Conservation (phyloP, 37 sponge, comb jelly and placozoan genomes). For the Bolinopsis microptera region DNA sequence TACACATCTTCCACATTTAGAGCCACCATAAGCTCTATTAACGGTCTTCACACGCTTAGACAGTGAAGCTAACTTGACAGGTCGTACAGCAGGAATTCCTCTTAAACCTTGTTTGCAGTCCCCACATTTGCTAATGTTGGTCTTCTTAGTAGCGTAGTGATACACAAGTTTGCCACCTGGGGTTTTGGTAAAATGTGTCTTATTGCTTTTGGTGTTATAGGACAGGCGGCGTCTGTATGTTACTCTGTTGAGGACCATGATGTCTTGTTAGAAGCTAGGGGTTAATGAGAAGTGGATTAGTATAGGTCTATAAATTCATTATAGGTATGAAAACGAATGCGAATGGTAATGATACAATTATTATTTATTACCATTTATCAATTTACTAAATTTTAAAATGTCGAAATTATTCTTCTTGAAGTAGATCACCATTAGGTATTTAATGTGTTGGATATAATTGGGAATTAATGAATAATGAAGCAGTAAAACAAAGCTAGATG, state of each 20-base stretch:
- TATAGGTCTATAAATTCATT: background rate
- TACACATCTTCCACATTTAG: conserved; percentile 74
- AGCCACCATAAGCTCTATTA: conserved; percentile 85
- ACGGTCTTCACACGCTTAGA: conserved; percentile 86
- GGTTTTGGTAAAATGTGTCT: conserved; percentile 6
- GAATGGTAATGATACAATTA: background rate
- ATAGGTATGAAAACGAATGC: background rate
- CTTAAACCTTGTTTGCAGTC: conserved; percentile 3
- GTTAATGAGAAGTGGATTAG: background rate
- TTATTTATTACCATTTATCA: no score
- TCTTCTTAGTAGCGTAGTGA: conserved; percentile 49
- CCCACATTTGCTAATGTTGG: conserved; percentile 25
- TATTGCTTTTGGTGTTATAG: conserved; percentile 57
- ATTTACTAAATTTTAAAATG: no score
- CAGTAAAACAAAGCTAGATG: no score
- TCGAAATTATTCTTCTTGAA: no score
- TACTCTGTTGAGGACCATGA: conserved; percentile 49
- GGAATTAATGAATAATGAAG: no score
- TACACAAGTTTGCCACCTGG: conserved; percentile 51
- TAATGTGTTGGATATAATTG: no score
- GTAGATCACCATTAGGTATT: no score
- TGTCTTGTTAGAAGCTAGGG: background rate
- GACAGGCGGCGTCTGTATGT: conserved; percentile 59
- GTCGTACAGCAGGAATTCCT: conserved; percentile 80
- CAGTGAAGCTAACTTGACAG: conserved; percentile 76